Percentiles rank a stretch among this genome's conserved stretches.
Evolutionary conservation across 2,113 vertebrate species (phyloP).

Genomic region (Accipiter cooperii): DNA sequence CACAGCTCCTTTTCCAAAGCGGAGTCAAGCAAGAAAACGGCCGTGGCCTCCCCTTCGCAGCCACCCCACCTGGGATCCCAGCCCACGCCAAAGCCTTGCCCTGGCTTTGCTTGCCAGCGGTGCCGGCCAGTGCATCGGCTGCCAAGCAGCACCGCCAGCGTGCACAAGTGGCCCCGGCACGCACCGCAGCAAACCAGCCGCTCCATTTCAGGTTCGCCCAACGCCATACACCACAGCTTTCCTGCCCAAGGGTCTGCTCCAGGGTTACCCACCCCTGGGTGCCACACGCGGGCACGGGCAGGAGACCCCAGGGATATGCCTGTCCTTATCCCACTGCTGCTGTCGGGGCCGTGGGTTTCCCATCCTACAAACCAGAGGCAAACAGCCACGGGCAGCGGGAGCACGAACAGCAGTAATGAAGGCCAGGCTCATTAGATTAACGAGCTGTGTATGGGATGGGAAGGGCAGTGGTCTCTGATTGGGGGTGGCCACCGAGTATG

Average conservation of each 20-base stretch:
- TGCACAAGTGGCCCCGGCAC: neutral
- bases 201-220: too few relatives aligned
- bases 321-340: neutral
- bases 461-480: neutral
- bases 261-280: neutral
- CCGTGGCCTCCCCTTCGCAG: neutral
- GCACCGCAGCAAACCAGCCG: neutral
- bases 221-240: neutral
- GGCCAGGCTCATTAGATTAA: neutral
- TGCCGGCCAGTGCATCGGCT: neutral
- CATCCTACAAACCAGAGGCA: neutral
- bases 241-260: neutral
- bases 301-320: neutral
- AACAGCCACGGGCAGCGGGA: neutral
- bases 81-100: neutral
- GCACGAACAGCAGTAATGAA: too few relatives aligned
- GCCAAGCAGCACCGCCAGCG: too few relatives aligned
- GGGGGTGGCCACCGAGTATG: rapidly evolving
- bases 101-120: neutral
- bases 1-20: neutral
- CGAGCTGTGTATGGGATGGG: neutral
- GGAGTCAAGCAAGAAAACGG: neutral
- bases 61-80: neutral
- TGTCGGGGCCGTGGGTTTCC: neutral
- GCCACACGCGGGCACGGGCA: neutral